A percentile compares a stretch with the other conserved stretches of the same genome.
Conservation (phyloP, 2,797 vertebrate species). For the Sylvilagus floridanus region DNA sequence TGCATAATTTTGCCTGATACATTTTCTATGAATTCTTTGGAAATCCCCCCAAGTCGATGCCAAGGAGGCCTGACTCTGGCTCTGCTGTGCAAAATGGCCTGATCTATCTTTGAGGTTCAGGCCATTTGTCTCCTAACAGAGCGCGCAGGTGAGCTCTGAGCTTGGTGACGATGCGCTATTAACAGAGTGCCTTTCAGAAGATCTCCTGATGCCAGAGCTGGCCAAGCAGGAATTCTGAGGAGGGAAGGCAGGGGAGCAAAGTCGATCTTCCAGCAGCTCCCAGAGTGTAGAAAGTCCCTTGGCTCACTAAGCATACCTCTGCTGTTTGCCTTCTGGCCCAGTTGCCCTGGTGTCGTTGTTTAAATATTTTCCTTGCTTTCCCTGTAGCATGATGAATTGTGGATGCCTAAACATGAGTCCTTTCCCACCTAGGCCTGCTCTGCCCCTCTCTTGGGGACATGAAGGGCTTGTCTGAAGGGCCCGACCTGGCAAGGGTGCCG, state of each 20-base stretch:
- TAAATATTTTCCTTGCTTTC: constrained; percentile 67
- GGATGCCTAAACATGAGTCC: neutral
- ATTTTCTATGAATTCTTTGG: too few relatives aligned
- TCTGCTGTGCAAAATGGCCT: neutral
- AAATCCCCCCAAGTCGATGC: neutral
- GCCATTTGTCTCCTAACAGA: neutral
- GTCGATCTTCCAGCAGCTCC: neutral
- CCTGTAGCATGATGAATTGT: constrained; percentile 61
- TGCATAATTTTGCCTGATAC: too few relatives aligned
- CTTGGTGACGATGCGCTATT: neutral
- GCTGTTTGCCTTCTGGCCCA: constrained; percentile 42
- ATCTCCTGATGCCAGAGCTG: neutral
- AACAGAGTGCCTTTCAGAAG: neutral
- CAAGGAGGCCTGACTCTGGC: neutral
- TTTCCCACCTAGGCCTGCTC: constrained; percentile 62
- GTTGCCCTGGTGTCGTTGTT: neutral
- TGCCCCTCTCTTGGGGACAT: constrained; percentile 62
- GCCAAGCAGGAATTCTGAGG: neutral
- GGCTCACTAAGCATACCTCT: neutral
- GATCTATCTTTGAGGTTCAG: neutral
- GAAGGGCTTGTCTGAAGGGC: constrained; percentile 74
- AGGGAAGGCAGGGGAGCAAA: neutral
- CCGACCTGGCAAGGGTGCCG: constrained; percentile 58
- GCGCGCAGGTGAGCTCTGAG: neutral
- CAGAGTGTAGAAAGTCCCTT: neutral